phyloP scores from a whole-genome alignment of 1,140 invertebrate species.

The Artemia franciscana region DNA sequence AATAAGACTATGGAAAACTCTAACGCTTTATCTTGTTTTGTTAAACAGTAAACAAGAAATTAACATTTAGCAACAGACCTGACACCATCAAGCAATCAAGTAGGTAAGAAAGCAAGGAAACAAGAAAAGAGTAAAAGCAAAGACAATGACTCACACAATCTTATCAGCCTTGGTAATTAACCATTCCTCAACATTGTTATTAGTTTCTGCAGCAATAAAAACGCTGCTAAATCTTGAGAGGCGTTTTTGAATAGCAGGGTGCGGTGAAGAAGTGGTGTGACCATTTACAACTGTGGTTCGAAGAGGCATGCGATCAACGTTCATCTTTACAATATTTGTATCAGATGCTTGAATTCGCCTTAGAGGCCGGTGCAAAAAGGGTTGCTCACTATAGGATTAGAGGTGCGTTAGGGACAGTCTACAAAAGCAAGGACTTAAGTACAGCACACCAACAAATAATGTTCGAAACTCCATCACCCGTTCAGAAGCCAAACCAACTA shows the following conservation, averaged over 20 bases:
- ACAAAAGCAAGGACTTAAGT: too few species aligned
- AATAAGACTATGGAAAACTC: too few species aligned
- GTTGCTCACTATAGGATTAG: too few species aligned
- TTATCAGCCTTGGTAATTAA: neutral
- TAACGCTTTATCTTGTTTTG: too few species aligned
- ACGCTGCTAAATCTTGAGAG: neutral
- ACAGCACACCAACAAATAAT: too few species aligned
- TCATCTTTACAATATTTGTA: neutral
- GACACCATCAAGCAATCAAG: too few species aligned
- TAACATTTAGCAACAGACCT: too few species aligned
- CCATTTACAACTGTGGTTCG: neutral
- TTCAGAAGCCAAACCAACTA: too few species aligned
- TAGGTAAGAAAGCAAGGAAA: neutral
- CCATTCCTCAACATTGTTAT: neutral
- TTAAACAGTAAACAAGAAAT: too few species aligned
- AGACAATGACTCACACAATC: neutral
- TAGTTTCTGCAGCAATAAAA: neutral
- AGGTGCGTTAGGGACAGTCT: too few species aligned
- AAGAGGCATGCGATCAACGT: neutral
- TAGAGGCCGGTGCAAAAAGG: neutral
- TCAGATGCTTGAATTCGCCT: neutral
- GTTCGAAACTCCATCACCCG: too few species aligned
- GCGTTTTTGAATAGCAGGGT: neutral
- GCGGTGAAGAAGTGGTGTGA: neutral
- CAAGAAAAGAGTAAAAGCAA: neutral